These are phyloP conservation scores for Gymnopithys bicolor DNA, from an alignment of 2,797 vertebrate genomes.

Conservation along the genomic window DNA sequence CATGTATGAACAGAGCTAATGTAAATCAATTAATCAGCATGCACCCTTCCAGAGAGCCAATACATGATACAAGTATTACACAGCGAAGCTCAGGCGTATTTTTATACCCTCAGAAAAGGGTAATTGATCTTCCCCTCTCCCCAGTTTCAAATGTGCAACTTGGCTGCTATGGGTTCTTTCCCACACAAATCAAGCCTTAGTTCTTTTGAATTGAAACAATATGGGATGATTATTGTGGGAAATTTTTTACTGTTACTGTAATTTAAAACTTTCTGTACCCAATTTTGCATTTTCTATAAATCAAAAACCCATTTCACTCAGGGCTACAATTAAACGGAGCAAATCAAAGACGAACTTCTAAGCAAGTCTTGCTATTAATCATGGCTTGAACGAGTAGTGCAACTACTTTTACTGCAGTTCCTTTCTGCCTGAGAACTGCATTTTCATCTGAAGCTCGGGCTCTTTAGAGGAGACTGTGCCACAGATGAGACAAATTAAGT, in stretches of 20 bases:
- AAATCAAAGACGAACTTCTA: conserved; percentile 73
- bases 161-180: conserved; percentile 58
- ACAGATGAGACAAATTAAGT: conserved; percentile 31
- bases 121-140: conserved; percentile 42
- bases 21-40: neutral
- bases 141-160: conserved; percentile 54
- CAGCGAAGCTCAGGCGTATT: conserved; percentile 6
- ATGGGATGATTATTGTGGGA: conserved; percentile 67
- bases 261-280: conserved; percentile 73
- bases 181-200: conserved; percentile 43
- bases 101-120: conserved; percentile 33
- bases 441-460: conserved; percentile 37
- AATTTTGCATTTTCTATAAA: conserved; percentile 73
- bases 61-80: neutral
- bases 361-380: conserved; percentile 66
- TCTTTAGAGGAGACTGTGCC: conserved; percentile 5
- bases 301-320: conserved; percentile 69
- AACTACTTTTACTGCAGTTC: conserved; percentile 55
- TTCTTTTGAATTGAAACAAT: conserved; percentile 64
- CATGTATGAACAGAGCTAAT: neutral
- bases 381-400: conserved; percentile 41
- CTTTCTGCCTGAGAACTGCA: conserved; percentile 36
- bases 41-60: neutral
- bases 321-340: conserved; percentile 68
- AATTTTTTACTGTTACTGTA: conserved; percentile 66